A percentile compares a stretch with the other conserved stretches of the same genome.
phyloP scores from a whole-genome alignment of 2,113 vertebrate genomes.

The Isichthys henryi region DNA sequence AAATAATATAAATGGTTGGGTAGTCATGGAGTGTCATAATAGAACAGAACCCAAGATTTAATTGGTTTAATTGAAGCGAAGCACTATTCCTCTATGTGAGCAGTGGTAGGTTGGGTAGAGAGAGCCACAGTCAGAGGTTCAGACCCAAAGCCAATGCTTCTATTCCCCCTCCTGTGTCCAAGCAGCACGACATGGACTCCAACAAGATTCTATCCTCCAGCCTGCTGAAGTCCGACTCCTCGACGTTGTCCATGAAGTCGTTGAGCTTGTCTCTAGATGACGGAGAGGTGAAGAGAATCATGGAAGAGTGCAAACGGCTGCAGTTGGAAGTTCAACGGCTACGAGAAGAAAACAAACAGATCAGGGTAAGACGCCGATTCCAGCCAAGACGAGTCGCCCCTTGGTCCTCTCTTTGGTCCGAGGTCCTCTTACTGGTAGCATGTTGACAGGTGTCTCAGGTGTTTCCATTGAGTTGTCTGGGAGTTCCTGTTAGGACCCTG shows the following conservation, averaged over 20 bases:
- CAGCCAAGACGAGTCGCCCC: not conserved
- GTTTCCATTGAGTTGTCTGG: not conserved
- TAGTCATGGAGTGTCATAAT: not conserved
- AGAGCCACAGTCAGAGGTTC: not conserved
- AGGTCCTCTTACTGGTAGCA: not conserved
- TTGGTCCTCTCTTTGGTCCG: not conserved
- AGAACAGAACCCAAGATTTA: not conserved
- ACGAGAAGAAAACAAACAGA: slow-evolving; percentile 93
- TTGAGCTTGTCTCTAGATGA: slow-evolving; percentile 84
- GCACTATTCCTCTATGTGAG: not conserved
- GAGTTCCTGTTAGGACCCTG: not conserved
- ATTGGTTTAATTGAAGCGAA: not conserved
- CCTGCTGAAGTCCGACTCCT: slow-evolving; percentile 85
- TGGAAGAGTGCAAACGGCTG: slow-evolving; percentile 94
- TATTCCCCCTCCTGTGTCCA: slow-evolving; percentile 25
- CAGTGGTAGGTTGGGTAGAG: not conserved
- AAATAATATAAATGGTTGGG: slow-evolving; percentile 1
- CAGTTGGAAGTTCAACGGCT: slow-evolving; percentile 92
- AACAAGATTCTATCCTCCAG: slow-evolving; percentile 84
- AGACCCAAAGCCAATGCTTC: slow-evolving; percentile 4
- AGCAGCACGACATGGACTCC: slow-evolving; percentile 89
- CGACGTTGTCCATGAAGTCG: slow-evolving; percentile 72
- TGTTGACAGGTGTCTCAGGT: not conserved
- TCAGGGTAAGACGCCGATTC: slow-evolving; percentile 66
- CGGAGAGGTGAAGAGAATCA: slow-evolving; percentile 84